Evolutionary conservation across 2,113 vertebrate genomes (phyloP).

Genomic region (Macquaria ambigua): DNA sequence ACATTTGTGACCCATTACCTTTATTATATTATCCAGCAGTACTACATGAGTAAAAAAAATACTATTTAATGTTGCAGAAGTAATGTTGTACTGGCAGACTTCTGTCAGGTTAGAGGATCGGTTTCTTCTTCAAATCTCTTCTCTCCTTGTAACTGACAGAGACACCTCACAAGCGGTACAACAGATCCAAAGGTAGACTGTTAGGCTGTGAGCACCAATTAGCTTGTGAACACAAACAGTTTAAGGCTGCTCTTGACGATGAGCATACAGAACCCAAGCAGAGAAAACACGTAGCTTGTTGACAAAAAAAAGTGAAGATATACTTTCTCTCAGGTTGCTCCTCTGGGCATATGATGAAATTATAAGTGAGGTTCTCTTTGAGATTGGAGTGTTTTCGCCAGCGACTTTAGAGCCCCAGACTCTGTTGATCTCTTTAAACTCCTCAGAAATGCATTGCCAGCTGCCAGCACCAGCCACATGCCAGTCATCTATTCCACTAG

Average conservation of each 20-base stretch:
- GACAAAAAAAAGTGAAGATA: constrained; percentile 45
- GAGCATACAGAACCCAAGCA: background rate
- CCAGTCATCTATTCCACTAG: constrained; percentile 65
- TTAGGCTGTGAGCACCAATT: constrained; percentile 50
- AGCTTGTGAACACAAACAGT: constrained; percentile 57
- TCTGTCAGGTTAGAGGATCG: constrained; percentile 3
- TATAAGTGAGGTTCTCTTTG: constrained; percentile 38
- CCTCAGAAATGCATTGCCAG: constrained; percentile 71
- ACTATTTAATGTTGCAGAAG: constrained; percentile 10
- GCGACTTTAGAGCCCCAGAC: constrained; percentile 46
- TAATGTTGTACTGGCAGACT: background rate
- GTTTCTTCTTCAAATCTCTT: constrained; percentile 24
- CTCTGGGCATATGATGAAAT: constrained; percentile 41
- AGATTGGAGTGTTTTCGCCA: constrained; percentile 49
- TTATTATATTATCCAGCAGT: constrained; percentile 5
- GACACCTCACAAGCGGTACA: constrained; percentile 34
- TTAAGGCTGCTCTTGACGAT: constrained; percentile 9
- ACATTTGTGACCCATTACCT: constrained; percentile 21
- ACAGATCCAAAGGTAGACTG: constrained; percentile 24
- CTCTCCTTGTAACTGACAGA: constrained; percentile 37
- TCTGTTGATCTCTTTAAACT: constrained; percentile 72
- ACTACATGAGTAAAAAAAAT: background rate
- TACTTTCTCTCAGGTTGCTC: constrained; percentile 19
- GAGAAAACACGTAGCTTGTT: constrained; percentile 7
- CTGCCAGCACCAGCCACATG: constrained; percentile 59